Base-by-base conservation (phyloP, 1,140 invertebrate species). In the Limonius californicus region DNA sequence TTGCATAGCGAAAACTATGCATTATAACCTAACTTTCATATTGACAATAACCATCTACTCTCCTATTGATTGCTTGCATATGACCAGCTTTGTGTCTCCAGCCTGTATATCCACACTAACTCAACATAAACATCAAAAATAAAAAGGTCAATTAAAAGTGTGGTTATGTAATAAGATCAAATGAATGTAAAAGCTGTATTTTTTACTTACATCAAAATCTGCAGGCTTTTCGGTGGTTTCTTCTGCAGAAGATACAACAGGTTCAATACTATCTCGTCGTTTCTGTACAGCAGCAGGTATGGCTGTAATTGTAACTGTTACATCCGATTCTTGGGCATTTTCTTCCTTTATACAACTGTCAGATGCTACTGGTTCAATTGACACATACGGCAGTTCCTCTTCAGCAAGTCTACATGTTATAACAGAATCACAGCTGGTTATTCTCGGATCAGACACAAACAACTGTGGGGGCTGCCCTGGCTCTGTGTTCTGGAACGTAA, bases 221-320 rank as follows among this genome's bases (percentile, higher is more conserved):
- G 8, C 2, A 39, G 35, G 8, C n/a, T 39, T 2, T 39, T 39
- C 35, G 2, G 18, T 6, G 19, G 30, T 54, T 18, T 61, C 54
- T 39, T 54, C 56, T 18, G 42, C 57, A 4, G 54, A 54, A 19
- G 60, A 50, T 1, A 56, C 63, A n/a, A 62, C 47, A 30, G 65
- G 68, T 57, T 72, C 70, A 27, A 70, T 65, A 39, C 68, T 72
- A 43, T 63, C 65, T 63, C 70, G 64, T 47, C 67, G 55, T 45
- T 71, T 70, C 54, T 72, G 68, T 18, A 75, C 71, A 57, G 66
- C 66, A 54, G 70, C 68, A 42, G 66, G 69, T 53, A 72, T 59
- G 53, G 69, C 67, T 60, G 69, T 71, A 30, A 71, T 74, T 30
- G 69, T 72, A 43, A 71, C 67, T 42, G 64, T 67, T 59, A 68